These are phyloP conservation scores for Chaetorhynchus papuensis DNA, from an alignment of 2,113 vertebrate genomes.

Conservation along the genomic window DNA sequence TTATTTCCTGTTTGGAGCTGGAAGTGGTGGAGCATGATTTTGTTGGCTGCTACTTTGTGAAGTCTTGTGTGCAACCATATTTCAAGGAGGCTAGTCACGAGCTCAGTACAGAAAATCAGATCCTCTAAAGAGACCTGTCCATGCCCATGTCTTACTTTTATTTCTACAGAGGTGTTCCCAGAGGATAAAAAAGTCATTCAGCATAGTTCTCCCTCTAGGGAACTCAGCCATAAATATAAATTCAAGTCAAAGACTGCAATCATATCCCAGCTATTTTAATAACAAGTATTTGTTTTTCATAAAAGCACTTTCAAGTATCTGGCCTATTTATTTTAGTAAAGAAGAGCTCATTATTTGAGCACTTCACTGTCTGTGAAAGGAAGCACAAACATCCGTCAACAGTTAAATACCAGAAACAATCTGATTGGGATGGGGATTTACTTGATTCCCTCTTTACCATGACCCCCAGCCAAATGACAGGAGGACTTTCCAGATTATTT, in stretches of 20 bases:
- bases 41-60: not conserved
- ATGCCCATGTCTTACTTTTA: not conserved
- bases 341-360: slow-evolving; percentile 1
- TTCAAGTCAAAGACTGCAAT: not conserved
- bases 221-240: not conserved
- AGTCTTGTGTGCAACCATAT: not conserved
- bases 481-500: not conserved
- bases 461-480: not conserved
- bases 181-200: not conserved
- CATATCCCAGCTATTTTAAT: slow-evolving; percentile 20
- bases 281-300: not conserved
- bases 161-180: not conserved
- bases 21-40: not conserved
- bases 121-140: not conserved
- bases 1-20: not conserved
- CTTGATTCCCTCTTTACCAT: not conserved
- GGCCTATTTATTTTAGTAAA: slow-evolving; percentile 6
- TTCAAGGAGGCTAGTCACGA: not conserved
- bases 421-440: not conserved
- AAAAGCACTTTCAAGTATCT: slow-evolving; percentile 32
- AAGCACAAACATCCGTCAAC: not conserved
- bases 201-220: not conserved
- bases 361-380: not conserved
- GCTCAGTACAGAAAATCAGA: not conserved
- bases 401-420: not conserved